Evolutionary conservation across 2,113 vertebrate species (phyloP), one percentile per base, ranked within the genome.

Genomic region (Steatornis caripensis): DNA sequence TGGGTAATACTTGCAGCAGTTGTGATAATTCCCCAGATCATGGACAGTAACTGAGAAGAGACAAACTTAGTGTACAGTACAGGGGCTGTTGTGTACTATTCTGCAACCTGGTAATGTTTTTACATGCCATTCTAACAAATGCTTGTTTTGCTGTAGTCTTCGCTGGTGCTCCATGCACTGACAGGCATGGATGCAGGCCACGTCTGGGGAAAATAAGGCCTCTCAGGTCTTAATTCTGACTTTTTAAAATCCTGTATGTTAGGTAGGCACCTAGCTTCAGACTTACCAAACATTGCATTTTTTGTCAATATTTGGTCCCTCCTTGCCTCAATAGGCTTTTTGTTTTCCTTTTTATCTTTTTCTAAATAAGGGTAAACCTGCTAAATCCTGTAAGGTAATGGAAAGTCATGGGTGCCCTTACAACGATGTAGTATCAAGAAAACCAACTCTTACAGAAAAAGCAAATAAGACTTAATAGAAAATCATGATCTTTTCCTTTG

Each of bases 31-130:
- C 11, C 12, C 18, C 17, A 39, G 18, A 4, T 58, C 11, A 16
- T 11, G 12, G 29, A 22, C 2, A 5, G 32, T 36, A 60, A 49
- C 32, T 22, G 51, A 48, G 54, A 36, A 54, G 16, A 79, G 9
- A 3, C 0, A 2, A 23, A 30, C 24, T 21, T 26, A 2, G 18
- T 11, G 17, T 17, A n/a, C 32, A 51, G 10, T n/a, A n/a, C 36
- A 16, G 11, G 15, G 6, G 11, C 3, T 26, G 16, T 12, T 49
- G 10, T 16, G 10, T 41, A 36, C 26, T 76, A 4, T 53, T 61
- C 61, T 76, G 45, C 39, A 84, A 34, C 6, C 20, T 49, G 39
- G 19, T 36, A 7, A 41, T 0, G 0, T n/a, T 64, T 68, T 78
- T 58, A 15, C 13, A 34, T 24, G 36, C 6, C 30, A 4, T 49